These are phyloP conservation scores for Sminthurides aquaticus DNA, from an alignment of 2,888 invertebrate genomes.

Conservation along the genomic window DNA sequence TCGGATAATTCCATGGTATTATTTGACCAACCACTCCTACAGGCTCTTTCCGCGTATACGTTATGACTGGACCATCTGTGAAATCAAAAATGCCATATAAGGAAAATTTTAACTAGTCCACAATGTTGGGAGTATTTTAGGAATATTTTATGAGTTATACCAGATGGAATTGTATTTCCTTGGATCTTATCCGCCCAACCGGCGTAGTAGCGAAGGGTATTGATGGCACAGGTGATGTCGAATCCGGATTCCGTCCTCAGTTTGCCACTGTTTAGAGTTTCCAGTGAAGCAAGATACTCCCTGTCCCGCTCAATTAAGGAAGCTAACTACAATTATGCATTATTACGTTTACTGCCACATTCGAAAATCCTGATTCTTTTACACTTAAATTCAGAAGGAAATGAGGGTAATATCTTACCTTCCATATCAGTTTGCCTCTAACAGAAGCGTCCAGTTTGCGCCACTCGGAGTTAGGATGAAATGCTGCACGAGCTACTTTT, in stretches of 20 bases:
- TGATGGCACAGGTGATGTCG: conserved; percentile 45
- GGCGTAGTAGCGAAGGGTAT: conserved; percentile 60
- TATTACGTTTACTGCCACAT: neutral
- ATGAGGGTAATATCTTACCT: no score
- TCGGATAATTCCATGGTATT: conserved; percentile 54
- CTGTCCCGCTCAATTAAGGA: conserved; percentile 53
- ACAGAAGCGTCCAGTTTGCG: conserved; percentile 54
- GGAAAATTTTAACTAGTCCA: conserved; percentile 2
- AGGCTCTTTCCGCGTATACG: conserved; percentile 56
- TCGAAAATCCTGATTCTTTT: neutral
- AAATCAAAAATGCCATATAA: neutral
- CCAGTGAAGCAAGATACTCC: conserved; percentile 50
- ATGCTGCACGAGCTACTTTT: conserved; percentile 51
- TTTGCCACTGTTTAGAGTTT: conserved; percentile 53
- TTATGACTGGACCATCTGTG: conserved; percentile 45
- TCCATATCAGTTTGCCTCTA: conserved; percentile 51
- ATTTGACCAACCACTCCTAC: conserved; percentile 59
- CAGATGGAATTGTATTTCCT: conserved; percentile 74
- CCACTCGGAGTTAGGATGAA: conserved; percentile 53
- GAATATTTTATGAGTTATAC: conserved; percentile 46
- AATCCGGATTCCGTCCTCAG: conserved; percentile 48
- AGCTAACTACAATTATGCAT: conserved; percentile 48
- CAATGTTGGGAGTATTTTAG: no score
- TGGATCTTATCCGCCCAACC: conserved; percentile 82
- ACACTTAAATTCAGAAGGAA: no score